Percentiles rank a stretch among this genome's conserved stretches.
Conservation (phyloP, 2,888 invertebrate species). For the Heteromyza rotundicornis region DNA sequence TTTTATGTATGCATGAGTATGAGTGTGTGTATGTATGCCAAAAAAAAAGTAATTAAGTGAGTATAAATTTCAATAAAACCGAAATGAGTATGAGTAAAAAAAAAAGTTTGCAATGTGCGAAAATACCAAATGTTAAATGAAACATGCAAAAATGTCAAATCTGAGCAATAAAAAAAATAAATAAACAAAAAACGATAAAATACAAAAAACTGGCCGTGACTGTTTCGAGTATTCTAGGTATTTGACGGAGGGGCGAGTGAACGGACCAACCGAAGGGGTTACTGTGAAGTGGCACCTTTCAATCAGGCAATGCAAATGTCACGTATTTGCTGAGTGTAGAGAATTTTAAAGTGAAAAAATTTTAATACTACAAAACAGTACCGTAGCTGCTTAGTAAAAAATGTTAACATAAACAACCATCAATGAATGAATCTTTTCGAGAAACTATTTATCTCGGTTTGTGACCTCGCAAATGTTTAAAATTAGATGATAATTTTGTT, state of each 20-base stretch:
- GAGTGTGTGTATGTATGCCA: background rate
- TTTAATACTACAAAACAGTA: slow-evolving; percentile 23
- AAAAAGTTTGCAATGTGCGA: background rate
- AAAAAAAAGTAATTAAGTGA: too few relatives aligned
- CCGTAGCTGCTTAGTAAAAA: slow-evolving; percentile 21
- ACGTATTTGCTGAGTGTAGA: slow-evolving; percentile 37
- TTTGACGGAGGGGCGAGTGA: slow-evolving; percentile 25
- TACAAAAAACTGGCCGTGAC: slow-evolving; percentile 33
- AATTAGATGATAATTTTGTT: slow-evolving; percentile 13
- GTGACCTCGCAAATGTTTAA: slow-evolving; percentile 17
- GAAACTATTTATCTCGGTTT: background rate
- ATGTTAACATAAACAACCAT: slow-evolving; percentile 16
- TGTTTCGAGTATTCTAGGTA: slow-evolving; percentile 47
- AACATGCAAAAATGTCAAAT: background rate
- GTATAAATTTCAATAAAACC: background rate
- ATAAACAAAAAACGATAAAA: background rate
- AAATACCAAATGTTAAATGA: background rate
- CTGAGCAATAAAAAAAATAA: background rate
- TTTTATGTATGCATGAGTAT: background rate
- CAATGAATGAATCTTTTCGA: slow-evolving; percentile 4
- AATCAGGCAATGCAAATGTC: slow-evolving; percentile 39
- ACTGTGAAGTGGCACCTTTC: slow-evolving; percentile 33
- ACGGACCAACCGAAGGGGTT: slow-evolving; percentile 21
- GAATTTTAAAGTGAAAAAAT: slow-evolving; percentile 26
- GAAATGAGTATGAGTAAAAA: background rate